Base-by-base conservation (phyloP, 1,140 invertebrate genomes). In the Pseudomyrmex concolor region DNA sequence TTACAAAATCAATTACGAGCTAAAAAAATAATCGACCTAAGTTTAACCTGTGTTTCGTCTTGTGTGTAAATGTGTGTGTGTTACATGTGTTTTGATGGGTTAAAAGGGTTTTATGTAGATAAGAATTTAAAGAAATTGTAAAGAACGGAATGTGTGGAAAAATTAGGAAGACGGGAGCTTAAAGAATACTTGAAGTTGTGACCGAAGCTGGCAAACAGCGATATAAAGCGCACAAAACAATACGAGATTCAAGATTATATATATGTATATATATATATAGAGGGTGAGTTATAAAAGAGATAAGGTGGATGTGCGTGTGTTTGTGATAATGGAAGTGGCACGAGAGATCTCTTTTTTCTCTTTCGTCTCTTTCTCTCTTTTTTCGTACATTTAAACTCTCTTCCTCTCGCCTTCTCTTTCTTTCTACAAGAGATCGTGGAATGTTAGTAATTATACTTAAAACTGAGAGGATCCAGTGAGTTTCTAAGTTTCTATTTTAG, bases 121-220 rank as follows among this genome's bases (percentile, higher is more conserved):
- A 12, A n/a, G 15, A 13, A 10, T 9, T 34, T 34, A 5, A 34
- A 34, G 5, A 34, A 7, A 34, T 34, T 34, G 34, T 34, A 34
- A 34, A 34, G 34, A 34, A 50, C 51, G 17, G 67, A 17, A 54
- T 51, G 50, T 51, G 13, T 13, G 50, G 55, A 10, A 17, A 50
- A 9, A 25, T 25, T 57, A 63, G 25, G 17, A 66, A 68, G 51
- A 85, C n/a, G 62, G 68, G 82, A 85, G 25, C 34, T 88, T 76
- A 84, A 86, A 89, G 71, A 86, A 88, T 87, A 85, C 67, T 87
- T 87, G 63, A 90, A 89, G 76, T 90, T 67, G 85, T 90, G 87
- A 92, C 89, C 90, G 89, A 92, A 91, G 90, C 90, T 92, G 89
- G 84, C 88, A 91, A 90, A 90, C 87, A 91, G 82, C 86, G 89